phyloP scores from a whole-genome alignment of 2,113 vertebrate genomes.

The Microcebus tavaratra region DNA sequence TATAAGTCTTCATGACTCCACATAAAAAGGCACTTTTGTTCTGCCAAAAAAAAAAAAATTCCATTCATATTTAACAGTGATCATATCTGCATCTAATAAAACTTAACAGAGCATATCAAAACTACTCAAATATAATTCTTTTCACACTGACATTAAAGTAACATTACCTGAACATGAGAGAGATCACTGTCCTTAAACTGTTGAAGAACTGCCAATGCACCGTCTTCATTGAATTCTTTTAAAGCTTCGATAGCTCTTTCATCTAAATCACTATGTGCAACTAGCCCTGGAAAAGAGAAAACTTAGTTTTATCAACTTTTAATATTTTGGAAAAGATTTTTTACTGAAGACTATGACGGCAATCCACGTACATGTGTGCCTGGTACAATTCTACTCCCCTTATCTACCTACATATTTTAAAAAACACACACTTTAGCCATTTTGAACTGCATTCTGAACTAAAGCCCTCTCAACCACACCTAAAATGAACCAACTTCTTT shows the following conservation, averaged over 20 bases:
- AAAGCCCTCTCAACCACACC: constrained; percentile 56
- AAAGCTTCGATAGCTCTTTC: constrained; percentile 98
- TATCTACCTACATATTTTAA: constrained; percentile 25
- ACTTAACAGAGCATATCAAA: neutral
- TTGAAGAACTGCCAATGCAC: constrained; percentile 95
- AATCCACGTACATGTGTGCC: neutral
- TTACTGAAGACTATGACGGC: neutral
- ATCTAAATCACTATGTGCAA: constrained; percentile 98
- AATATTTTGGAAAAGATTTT: neutral
- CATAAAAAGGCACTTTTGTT: constrained; percentile 99
- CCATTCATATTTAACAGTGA: constrained; percentile 51
- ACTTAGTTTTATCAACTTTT: constrained; percentile 53
- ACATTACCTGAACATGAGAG: constrained; percentile 96
- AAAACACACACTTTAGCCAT: constrained; percentile 42
- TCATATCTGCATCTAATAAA: neutral
- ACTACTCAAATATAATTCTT: constrained; percentile 40
- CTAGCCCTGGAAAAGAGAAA: constrained; percentile 89
- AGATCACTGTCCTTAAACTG: constrained; percentile 99
- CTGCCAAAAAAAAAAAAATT: constrained; percentile 81
- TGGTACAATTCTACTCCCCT: constrained; percentile 26
- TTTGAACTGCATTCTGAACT: constrained; percentile 36
- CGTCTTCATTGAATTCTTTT: constrained; percentile 99
- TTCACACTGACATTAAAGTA: constrained; percentile 34
- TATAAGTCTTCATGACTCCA: constrained; percentile 99
- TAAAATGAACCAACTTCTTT: constrained; percentile 47